Percentiles rank a stretch among this genome's conserved stretches.
Conservation (phyloP, 2,797 vertebrate genomes). For the Enteromius thamalakanensis region DNA sequence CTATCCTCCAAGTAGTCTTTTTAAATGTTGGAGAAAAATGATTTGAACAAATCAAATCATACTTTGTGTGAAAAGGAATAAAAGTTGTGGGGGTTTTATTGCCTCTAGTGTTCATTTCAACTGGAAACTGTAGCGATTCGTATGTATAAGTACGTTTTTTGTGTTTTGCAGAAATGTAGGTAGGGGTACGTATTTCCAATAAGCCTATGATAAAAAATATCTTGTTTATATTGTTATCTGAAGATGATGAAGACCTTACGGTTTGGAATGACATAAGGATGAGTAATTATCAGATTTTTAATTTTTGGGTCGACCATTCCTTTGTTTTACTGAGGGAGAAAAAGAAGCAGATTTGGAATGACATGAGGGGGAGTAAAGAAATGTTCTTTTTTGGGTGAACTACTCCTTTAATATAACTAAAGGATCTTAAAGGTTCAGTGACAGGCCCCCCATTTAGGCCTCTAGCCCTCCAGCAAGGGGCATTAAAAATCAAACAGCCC, state of each 20-base stretch:
- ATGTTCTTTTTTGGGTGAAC: background rate
- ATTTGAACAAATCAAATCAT: background rate
- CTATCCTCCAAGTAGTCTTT: background rate
- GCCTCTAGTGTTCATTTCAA: too few species aligned
- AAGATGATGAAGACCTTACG: background rate
- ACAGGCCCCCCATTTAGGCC: constrained; percentile 9
- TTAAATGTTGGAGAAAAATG: background rate
- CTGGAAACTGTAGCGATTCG: background rate
- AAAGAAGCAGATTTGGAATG: background rate
- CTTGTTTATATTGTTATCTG: too few species aligned
- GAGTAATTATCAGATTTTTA: background rate
- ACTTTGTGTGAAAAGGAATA: background rate
- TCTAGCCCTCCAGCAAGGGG: constrained; percentile 16
- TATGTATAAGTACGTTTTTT: background rate
- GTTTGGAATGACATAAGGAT: background rate
- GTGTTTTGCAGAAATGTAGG: background rate
- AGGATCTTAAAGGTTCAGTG: constrained; percentile 18
- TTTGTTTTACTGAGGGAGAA: background rate
- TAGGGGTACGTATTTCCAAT: background rate
- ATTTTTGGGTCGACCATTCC: too few species aligned
- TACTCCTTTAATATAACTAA: background rate
- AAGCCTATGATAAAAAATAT: background rate
- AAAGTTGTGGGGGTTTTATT: too few species aligned
- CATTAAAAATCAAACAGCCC: constrained; percentile 34
- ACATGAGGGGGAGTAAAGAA: background rate